Evolutionary conservation across 2,113 vertebrate species (phyloP).

Genomic region (Hassar affinis): DNA sequence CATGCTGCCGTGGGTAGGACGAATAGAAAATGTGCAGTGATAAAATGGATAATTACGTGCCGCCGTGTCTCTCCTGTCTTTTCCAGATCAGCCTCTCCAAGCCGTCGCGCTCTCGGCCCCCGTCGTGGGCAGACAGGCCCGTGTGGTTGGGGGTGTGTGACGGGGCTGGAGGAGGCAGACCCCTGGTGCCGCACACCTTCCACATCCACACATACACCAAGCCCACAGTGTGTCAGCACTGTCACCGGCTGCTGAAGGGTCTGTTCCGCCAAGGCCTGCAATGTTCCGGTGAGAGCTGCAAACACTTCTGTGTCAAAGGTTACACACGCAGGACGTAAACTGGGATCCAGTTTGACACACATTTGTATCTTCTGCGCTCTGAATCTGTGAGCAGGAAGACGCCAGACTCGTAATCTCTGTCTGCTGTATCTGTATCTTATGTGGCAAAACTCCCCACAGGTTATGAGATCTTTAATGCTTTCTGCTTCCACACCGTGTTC

Average conservation of each 20-base stretch:
- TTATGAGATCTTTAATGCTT: neutral
- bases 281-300: constrained; percentile 74
- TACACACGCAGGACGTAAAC: neutral
- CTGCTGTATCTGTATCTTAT: too few species aligned
- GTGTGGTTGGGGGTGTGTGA: constrained; percentile 72
- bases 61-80: neutral
- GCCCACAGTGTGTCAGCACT: constrained; percentile 81
- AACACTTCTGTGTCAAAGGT: neutral
- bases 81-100: constrained; percentile 71
- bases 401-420: neutral
- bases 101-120: constrained; percentile 58
- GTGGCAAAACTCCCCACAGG: neutral
- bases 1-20: neutral
- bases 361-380: neutral
- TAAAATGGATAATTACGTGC: too few species aligned
- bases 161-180: constrained; percentile 62
- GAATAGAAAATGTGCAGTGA: neutral
- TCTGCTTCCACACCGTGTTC: too few species aligned
- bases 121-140: constrained; percentile 72
- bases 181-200: constrained; percentile 82
- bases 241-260: constrained; percentile 80
- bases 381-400: neutral
- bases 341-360: neutral
- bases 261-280: constrained; percentile 87
- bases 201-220: constrained; percentile 85